Percentiles rank a stretch among this genome's conserved stretches.
Evolutionary conservation across 2,888 invertebrate species (phyloP).

Genomic region (Lepidocyrtinus sp.): DNA sequence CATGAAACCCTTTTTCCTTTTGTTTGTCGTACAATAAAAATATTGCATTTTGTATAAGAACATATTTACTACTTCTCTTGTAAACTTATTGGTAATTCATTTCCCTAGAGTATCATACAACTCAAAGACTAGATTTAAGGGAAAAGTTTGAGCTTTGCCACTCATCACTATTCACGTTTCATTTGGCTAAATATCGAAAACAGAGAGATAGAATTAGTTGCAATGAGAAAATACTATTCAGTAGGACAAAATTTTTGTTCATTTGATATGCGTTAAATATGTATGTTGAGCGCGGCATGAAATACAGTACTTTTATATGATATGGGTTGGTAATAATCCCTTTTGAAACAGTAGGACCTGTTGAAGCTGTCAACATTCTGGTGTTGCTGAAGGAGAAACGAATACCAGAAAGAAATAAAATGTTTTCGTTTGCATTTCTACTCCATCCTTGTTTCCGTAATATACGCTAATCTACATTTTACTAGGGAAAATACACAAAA

Average conservation of each 20-base stretch:
- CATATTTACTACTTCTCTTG: neutral
- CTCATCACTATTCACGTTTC: too few relatives aligned
- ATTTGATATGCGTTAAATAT: too few relatives aligned
- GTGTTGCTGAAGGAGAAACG: conserved; percentile 19
- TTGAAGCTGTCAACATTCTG: conserved; percentile 49
- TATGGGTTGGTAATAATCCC: too few relatives aligned
- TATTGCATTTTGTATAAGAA: neutral
- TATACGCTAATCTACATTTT: neutral
- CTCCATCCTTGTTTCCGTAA: neutral
- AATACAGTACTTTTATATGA: too few relatives aligned
- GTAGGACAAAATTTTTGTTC: too few relatives aligned
- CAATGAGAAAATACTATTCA: conserved; percentile 10
- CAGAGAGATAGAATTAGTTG: neutral
- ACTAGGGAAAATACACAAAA: neutral
- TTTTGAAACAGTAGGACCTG: conserved; percentile 42
- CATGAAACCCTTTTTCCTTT: neutral
- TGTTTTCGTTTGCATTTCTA: neutral
- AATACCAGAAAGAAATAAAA: conserved; percentile 20
- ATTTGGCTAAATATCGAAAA: neutral
- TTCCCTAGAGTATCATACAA: conserved; percentile 44
- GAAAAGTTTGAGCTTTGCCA: too few relatives aligned
- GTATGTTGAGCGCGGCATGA: too few relatives aligned
- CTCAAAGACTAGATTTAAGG: conserved; percentile 16
- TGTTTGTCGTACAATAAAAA: neutral
- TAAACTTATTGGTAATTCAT: conserved; percentile 20